phyloP scores from a whole-genome alignment of 2,113 vertebrate genomes.

The Gyps fulvus region DNA sequence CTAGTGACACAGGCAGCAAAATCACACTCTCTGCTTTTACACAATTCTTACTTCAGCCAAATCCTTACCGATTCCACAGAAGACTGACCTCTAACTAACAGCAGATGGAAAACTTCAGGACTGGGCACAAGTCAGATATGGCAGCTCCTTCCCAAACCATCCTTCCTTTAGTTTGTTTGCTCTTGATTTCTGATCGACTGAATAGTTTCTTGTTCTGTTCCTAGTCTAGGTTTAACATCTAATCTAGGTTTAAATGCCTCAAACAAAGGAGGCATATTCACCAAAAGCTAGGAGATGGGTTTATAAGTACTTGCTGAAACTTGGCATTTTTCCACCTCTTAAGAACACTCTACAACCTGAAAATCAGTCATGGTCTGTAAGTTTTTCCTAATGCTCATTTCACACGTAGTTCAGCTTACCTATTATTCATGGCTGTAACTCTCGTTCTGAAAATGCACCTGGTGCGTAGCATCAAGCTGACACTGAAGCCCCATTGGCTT shows the following conservation, averaged over 20 bases:
- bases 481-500: not conserved
- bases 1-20: not conserved
- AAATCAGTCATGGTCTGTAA: not conserved
- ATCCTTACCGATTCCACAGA: not conserved
- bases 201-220: not conserved
- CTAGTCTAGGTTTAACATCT: not conserved
- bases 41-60: not conserved
- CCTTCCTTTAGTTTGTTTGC: not conserved
- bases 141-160: not conserved
- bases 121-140: not conserved
- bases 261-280: not conserved
- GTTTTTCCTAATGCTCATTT: slow-evolving; percentile 10
- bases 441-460: not conserved
- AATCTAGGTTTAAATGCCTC: not conserved
- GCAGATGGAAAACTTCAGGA: not conserved
- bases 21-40: not conserved
- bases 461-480: not conserved
- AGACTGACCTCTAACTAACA: not conserved
- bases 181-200: not conserved
- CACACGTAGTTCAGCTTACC: not conserved
- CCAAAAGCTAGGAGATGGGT: not conserved
- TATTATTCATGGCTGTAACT: not conserved
- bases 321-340: not conserved
- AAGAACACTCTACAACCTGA: not conserved
- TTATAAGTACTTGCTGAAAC: not conserved